Evolutionary conservation across 2,797 vertebrate species (phyloP), one percentile per base, ranked within the genome.

Genomic region (Xyrichtys novacula): DNA sequence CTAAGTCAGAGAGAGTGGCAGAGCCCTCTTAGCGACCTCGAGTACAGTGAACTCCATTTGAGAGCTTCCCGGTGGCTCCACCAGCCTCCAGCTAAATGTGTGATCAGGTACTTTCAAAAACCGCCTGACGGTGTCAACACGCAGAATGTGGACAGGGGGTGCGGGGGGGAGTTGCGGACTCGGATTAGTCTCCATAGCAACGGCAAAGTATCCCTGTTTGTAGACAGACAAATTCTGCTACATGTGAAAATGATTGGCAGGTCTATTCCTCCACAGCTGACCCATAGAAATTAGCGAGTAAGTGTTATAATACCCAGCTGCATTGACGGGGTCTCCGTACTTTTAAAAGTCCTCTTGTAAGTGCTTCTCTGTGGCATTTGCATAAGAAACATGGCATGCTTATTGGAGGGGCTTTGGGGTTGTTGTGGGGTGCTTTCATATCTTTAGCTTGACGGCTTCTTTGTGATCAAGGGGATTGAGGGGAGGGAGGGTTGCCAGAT

Each of bases 231-330:
- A 94, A 96, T 97, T 97, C 95, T 97, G 95, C 95, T 95, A 96
- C 96, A 97, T 97, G 94, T 95, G 95, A 96, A 96, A 95, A 94
- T 96, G 96, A 98, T 96, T 98, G 97, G 95, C 97, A 96, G 93
- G 91, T 95, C 95, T 94, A 95, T 96, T 96, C 93, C 95, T 95
- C 93, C 93, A 93, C 95, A 96, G 94, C 95, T 97, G 96, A 98
- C 96, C 97, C 95, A 96, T 95, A 96, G 95, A 97, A 97, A 97
- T 97, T 94, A 96, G 95, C 94, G 91, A 96, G 94, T 96, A 95
- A 96, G 95, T 95, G 93, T 96, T 96, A 95, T 96, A 96, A 96
- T 96, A 94, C 94, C 94, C 93, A 91, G 91, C 93, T 94, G 94
- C 94, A 94, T 94, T 94, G 95, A 95, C 91, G 88, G 92, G 93